Conservation (phyloP, 2,797 vertebrate genomes). For the Gymnoscopelus braueri region DNA sequence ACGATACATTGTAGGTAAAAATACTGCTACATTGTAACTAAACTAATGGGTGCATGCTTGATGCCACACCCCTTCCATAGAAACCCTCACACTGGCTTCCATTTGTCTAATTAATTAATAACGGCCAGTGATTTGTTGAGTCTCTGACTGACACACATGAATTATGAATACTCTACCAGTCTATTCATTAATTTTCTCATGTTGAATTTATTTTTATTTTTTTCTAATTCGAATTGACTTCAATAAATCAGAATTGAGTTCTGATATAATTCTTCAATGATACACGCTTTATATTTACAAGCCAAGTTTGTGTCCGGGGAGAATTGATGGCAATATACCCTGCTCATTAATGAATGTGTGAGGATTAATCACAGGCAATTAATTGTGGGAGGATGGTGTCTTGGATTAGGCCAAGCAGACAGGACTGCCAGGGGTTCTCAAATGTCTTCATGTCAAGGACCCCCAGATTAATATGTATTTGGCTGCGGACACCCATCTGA, state of each 20-base stretch:
- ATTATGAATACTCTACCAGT: too few species aligned
- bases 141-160: neutral
- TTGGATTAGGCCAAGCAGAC: slow-evolving; percentile 32
- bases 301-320: slow-evolving; percentile 35
- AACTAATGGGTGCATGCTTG: slow-evolving; percentile 18
- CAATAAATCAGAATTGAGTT: neutral
- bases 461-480: too few species aligned
- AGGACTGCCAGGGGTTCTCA: slow-evolving; percentile 8
- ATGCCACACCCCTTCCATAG: slow-evolving; percentile 73
- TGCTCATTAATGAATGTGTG: slow-evolving; percentile 11
- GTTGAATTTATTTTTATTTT: neutral
- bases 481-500: too few species aligned
- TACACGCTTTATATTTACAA: neutral
- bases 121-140: slow-evolving; percentile 1
- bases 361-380: slow-evolving; percentile 33
- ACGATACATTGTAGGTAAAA: neutral
- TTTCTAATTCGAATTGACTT: neutral
- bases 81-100: slow-evolving; percentile 12
- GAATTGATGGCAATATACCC: slow-evolving; percentile 7
- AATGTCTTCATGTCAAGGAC: too few species aligned
- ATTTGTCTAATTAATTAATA: neutral
- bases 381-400: slow-evolving; percentile 16
- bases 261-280: too few species aligned
- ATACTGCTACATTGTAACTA: slow-evolving; percentile 10
- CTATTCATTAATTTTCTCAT: too few species aligned